Evolutionary conservation across 2,888 invertebrate genomes (phyloP), one percentile per base, ranked within the genome.

Genomic region (Pharmacophagus antenor): DNA sequence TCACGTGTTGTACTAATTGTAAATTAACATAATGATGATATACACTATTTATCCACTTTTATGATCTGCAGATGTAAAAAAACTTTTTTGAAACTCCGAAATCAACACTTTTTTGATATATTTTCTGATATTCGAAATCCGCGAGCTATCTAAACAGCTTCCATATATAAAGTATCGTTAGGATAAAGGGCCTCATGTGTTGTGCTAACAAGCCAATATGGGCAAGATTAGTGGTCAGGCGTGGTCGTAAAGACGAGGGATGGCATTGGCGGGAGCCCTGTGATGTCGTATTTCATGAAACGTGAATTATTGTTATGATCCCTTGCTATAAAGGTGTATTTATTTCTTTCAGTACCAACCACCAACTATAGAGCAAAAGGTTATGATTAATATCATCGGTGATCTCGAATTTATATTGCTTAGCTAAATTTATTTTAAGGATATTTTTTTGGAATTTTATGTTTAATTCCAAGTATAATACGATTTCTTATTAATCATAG

Each of bases 201-300:
- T 73, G 76, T 72, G 73, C 82, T 86, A 85, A 86, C 85, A 84
- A 85, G 85, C 83, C 82, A 84, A 82, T 84, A 82, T 73, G 70
- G 73, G 47, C 65, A 76, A 78, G 79, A 85, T 85, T 83, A 81
- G 84, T 83, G 76, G 77, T 65, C 72, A 66, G 69, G 65, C 66
- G 67, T 65, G 67, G 67, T 65, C 71, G 64, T 78, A 72, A 76
- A 70, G 73, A 64, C 61, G 62, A 62, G 51, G 60, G 62, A 63
- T 53, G 56, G 56, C 54, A 42, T 51, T 22, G 52, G 59, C 56
- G 64, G 63, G 64, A 55, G 70, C 74, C 63, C 72, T 70, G 71
- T 76, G 77, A 79, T 75, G 74, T 68, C 73, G 69, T 79, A 80
- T 79, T 77, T 85, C 83, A 85, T 73, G 69, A 67, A 74, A 78